phyloP scores from a whole-genome alignment of 2,888 invertebrate genomes.

The Epinotia demarniana region DNA sequence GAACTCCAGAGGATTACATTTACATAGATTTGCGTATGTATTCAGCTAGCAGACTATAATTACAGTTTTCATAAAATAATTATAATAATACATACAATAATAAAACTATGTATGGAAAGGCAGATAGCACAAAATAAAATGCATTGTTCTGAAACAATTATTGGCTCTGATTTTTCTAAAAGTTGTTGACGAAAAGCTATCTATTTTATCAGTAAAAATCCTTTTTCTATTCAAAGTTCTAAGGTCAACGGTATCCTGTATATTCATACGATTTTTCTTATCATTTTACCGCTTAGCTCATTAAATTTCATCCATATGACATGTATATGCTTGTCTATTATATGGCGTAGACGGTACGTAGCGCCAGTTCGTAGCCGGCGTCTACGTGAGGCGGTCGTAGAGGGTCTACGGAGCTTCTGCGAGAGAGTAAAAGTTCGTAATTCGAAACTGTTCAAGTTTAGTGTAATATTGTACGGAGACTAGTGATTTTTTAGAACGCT shows the following conservation, averaged over 20 bases:
- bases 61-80: too few relatives aligned
- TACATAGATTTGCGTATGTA: too few relatives aligned
- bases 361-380: conserved; percentile 46
- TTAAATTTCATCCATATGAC: conserved; percentile 9
- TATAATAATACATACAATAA: too few relatives aligned
- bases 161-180: too few relatives aligned
- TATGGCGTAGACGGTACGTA: conserved; percentile 44
- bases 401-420: conserved; percentile 25
- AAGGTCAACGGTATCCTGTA: neutral
- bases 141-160: too few relatives aligned
- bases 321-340: neutral
- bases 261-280: neutral
- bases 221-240: neutral
- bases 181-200: too few relatives aligned
- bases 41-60: too few relatives aligned
- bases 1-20: too few relatives aligned
- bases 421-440: conserved; percentile 28
- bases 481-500: conserved; percentile 25
- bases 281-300: conserved; percentile 13
- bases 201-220: neutral
- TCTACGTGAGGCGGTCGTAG: conserved; percentile 43
- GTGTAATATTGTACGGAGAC: conserved; percentile 16
- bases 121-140: too few relatives aligned
- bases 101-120: too few relatives aligned
- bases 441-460: conserved; percentile 19